Conservation (phyloP, 2,113 vertebrate genomes). For the Pardalotus punctatus region DNA sequence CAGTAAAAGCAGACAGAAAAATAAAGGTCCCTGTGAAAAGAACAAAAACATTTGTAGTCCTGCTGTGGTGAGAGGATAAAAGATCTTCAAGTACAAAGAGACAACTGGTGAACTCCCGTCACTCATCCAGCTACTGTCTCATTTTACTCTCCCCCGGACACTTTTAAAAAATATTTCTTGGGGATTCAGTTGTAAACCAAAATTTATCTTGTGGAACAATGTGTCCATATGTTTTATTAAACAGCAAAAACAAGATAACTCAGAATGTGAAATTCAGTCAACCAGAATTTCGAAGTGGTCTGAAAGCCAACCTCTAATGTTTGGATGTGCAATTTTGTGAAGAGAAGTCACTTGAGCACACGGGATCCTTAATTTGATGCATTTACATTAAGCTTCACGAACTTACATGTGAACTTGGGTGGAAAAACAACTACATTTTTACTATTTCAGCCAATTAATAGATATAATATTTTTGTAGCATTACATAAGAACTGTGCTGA, state of each 20-base stretch:
- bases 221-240: slow-evolving; percentile 37
- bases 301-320: background rate
- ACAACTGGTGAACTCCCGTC: background rate
- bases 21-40: background rate
- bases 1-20: slow-evolving; percentile 14
- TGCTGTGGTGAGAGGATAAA: background rate
- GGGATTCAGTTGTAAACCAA: slow-evolving; percentile 9
- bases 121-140: background rate
- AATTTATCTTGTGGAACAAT: slow-evolving; percentile 30
- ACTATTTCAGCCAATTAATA: background rate
- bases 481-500: background rate
- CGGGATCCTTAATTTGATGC: background rate
- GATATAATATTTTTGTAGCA: background rate
- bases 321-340: background rate
- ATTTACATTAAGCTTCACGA: background rate
- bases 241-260: background rate
- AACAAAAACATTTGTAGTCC: background rate
- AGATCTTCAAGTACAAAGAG: slow-evolving; percentile 11
- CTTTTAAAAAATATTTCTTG: background rate
- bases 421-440: background rate
- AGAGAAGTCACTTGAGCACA: background rate
- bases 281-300: background rate
- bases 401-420: background rate
- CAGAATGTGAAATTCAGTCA: background rate
- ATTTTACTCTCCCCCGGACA: background rate